Conservation (phyloP, 2,797 vertebrate species). For the Semaprochilodus insignis region DNA sequence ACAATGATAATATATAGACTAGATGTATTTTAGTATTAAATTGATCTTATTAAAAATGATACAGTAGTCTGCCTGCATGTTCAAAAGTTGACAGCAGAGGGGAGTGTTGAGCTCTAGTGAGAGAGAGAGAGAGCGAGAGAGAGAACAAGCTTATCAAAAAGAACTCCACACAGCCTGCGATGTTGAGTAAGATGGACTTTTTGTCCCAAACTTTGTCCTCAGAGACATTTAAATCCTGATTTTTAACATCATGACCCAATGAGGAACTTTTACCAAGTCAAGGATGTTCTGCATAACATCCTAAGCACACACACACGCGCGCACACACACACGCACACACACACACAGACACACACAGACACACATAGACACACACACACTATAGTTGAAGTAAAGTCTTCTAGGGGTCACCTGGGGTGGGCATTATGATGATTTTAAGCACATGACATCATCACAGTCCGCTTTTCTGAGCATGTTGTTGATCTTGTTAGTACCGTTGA, state of each 20-base stretch:
- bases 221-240: neutral
- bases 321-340: neutral
- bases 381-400: neutral
- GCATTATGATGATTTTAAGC: too few relatives aligned
- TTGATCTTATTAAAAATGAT: neutral
- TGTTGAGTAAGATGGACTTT: neutral
- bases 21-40: too few relatives aligned
- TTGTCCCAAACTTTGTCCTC: slow-evolving; percentile 13
- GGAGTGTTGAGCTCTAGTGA: slow-evolving; percentile 34
- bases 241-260: neutral
- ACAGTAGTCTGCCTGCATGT: neutral
- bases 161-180: neutral
- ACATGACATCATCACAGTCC: too few relatives aligned
- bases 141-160: neutral
- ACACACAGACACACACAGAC: neutral
- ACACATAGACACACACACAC: neutral
- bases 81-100: slow-evolving; percentile 26
- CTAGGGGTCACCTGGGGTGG: too few relatives aligned
- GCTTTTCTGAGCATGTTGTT: too few relatives aligned
- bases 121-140: neutral
- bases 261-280: neutral
- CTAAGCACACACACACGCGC: neutral
- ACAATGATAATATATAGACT: too few relatives aligned
- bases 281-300: neutral
- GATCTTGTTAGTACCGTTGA: too few relatives aligned